These are phyloP conservation scores for Acanthosepion pharaonis DNA, from an alignment of 2,888 invertebrate species.

Conservation along the genomic window DNA sequence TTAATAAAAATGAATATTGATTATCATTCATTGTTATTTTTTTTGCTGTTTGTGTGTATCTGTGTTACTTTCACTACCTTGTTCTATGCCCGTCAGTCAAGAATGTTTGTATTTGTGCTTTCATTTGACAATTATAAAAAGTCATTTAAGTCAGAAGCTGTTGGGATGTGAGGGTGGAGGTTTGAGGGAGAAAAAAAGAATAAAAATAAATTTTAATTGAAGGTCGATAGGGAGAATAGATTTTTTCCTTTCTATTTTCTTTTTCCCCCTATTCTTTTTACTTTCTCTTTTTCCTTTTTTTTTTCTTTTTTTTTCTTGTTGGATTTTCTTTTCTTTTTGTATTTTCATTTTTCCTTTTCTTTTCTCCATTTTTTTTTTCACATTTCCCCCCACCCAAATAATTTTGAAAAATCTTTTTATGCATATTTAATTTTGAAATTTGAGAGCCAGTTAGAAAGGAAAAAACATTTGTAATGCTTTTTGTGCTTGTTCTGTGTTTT, in stretches of 20 bases:
- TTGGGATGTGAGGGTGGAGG: not conserved
- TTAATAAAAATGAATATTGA: conserved; percentile 8
- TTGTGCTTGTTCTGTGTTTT: not conserved
- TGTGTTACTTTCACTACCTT: not conserved
- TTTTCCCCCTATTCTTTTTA: not conserved
- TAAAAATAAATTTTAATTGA: not conserved
- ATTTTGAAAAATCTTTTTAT: not conserved
- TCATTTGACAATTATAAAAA: conserved; percentile 6
- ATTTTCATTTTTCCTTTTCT: too few relatives aligned
- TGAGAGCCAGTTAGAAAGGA: not conserved
- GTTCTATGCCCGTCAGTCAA: not conserved
- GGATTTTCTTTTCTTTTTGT: too few relatives aligned
- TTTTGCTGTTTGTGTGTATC: not conserved
- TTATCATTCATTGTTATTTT: not conserved
- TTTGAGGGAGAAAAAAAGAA: not conserved
- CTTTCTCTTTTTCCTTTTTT: too few relatives aligned
- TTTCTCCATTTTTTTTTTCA: too few relatives aligned
- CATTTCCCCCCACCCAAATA: too few relatives aligned
- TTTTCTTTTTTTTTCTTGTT: too few relatives aligned
- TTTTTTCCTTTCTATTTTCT: not conserved
- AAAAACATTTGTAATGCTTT: too few relatives aligned
- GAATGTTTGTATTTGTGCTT: not conserved
- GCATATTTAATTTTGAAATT: not conserved
- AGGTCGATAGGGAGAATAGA: not conserved
- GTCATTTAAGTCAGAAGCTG: not conserved